Evolutionary conservation across 2,113 vertebrate species (phyloP), one percentile per base, ranked within the genome.

Genomic region (Lycaon pictus): DNA sequence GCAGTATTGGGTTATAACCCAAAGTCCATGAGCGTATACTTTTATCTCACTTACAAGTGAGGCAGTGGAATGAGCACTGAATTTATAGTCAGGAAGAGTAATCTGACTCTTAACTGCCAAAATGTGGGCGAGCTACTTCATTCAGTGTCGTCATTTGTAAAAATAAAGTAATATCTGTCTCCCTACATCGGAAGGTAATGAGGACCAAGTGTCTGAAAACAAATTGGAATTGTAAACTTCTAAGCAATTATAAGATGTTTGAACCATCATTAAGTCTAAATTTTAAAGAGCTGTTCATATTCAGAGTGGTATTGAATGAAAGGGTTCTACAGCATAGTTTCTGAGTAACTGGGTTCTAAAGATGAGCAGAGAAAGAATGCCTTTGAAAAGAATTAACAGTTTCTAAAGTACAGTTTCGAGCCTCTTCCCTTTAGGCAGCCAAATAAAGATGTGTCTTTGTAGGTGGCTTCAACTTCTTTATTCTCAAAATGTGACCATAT

Each of bases 351-450:
- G 43, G 48, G 19, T 69, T 88, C 15, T 69, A 71, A 77, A 88
- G 37, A 62, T 43, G 19, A 84, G 32, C 22, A 83, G 77, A 58
- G 13, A 29, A 69, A 95, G 60, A 76, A 53, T 79, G 22, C 55
- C 55, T 88, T 95, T 88, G 67, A 55, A 65, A 81, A 74, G 58
- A 93, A 23, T 63, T 88, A 63, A 48, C 11, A 60, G 53, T 77
- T 88, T 79, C 55, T 63, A 55, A 72, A 67, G 65, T 65, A 65
- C 3, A 17, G 6, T 87, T 77, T 88, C 32, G 62, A 4, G 6
- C 20, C 51, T 74, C 51, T 97, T 93, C 77, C 22, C 37, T 96
- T 87, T 77, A 88, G 83, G 69, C 55, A 88, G 16, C 29, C 72
- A 71, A 87, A 55, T 51, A 74, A 62, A 76, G 5, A 10, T 22